phyloP scores from a whole-genome alignment of 1,140 invertebrate species.

The honey bee (Apis mellifera) region DNA sequence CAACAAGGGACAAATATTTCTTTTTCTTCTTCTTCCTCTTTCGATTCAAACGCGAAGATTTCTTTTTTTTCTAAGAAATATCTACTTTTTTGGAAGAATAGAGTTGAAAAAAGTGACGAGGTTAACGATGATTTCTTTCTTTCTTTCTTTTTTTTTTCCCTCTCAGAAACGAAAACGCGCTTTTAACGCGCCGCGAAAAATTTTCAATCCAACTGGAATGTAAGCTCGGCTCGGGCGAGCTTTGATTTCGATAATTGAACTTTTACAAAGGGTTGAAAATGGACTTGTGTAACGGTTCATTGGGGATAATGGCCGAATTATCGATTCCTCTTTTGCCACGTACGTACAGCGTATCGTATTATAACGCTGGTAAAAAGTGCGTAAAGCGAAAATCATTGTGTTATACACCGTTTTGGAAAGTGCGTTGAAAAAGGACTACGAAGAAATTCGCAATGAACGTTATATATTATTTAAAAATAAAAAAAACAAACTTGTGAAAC shows the following conservation, averaged over 20 bases:
- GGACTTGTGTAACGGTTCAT: background rate
- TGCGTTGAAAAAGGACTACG: background rate
- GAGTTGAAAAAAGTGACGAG: background rate
- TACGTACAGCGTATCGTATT: too few relatives aligned
- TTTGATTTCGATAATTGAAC: conserved; percentile 33
- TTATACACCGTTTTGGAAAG: too few relatives aligned
- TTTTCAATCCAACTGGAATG: conserved; percentile 6
- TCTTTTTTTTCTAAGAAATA: too few relatives aligned
- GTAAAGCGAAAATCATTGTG: background rate
- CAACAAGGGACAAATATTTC: too few relatives aligned
- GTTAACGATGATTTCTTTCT: background rate
- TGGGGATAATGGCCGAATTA: conserved; percentile 7
- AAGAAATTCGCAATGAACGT: too few relatives aligned
- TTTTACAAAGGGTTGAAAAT: conserved; percentile 24
- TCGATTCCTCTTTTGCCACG: conserved; percentile 3
- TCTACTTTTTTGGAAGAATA: too few relatives aligned
- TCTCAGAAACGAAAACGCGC: background rate
- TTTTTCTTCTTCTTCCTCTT: too few relatives aligned
- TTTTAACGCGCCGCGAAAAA: background rate
- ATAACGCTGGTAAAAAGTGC: too few relatives aligned
- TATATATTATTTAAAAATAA: too few relatives aligned
- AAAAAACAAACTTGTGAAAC: too few relatives aligned
- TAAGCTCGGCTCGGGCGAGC: background rate
- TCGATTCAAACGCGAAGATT: too few relatives aligned
- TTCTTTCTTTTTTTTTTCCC: too few relatives aligned